Conservation (phyloP, 2,888 invertebrate genomes). For the Cataglyphis livida region DNA sequence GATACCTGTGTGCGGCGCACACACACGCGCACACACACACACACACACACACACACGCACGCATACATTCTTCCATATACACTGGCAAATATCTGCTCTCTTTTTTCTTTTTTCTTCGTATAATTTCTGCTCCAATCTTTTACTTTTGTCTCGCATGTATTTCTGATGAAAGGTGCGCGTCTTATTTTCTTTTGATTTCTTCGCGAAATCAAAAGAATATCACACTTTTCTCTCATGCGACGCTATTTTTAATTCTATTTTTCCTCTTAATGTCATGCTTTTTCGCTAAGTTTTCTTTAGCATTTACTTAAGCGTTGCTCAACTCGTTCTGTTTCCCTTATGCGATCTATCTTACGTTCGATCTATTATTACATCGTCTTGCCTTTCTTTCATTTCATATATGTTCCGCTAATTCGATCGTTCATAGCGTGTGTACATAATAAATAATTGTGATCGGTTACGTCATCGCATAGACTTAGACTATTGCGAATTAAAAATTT, state of each 20-base stretch:
- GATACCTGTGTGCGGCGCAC: conserved; percentile 65
- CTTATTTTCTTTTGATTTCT: background rate
- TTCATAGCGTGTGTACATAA: conserved; percentile 22
- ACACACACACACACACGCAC: background rate
- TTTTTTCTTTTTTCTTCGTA: background rate
- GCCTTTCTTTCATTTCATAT: background rate
- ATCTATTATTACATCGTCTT: background rate
- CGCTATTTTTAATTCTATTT: conserved; percentile 11
- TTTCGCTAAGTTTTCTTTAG: conserved; percentile 1
- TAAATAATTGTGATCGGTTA: conserved; percentile 58
- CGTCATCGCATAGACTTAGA: conserved; percentile 61
- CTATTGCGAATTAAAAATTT: conserved; percentile 71
- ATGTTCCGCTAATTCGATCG: conserved; percentile 18
- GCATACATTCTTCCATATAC: background rate
- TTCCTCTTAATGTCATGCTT: background rate
- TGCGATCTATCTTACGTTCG: conserved; percentile 15
- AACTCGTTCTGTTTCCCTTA: conserved; percentile 3
- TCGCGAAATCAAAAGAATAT: background rate
- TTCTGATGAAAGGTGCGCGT: background rate
- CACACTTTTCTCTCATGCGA: background rate
- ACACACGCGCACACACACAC: background rate
- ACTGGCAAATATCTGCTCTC: background rate
- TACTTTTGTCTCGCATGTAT: background rate
- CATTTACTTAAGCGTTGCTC: conserved; percentile 5
- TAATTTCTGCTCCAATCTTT: background rate